These are phyloP conservation scores for Drosophila nigrodunni DNA, from an alignment of 1,140 invertebrate species.

Conservation along the genomic window DNA sequence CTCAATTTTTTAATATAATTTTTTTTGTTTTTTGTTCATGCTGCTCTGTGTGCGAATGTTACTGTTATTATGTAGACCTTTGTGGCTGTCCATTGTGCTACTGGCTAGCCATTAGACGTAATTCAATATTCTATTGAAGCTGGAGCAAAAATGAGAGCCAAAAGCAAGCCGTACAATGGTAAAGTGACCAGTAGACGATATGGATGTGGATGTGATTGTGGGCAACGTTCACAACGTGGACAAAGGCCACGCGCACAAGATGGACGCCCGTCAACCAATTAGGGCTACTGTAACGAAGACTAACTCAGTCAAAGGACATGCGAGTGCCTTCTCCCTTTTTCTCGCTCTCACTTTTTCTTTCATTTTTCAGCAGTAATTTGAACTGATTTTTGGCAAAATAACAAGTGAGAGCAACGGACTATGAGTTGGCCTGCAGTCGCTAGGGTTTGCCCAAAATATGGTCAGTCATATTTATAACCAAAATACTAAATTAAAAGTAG, in stretches of 20 bases:
- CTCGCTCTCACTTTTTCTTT: slow-evolving; percentile 23
- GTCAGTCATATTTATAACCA: no score
- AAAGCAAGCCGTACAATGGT: slow-evolving; percentile 14
- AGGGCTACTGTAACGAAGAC: slow-evolving; percentile 53
- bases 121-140: slow-evolving; percentile 77
- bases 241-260: slow-evolving; percentile 29
- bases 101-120: slow-evolving; percentile 67
- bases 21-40: slow-evolving; percentile 8
- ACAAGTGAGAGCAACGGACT: no score
- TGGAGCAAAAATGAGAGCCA: slow-evolving; percentile 21
- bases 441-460: no score
- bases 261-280: slow-evolving; percentile 49
- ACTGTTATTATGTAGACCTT: slow-evolving; percentile 48
- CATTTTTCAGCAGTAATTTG: slow-evolving; percentile 58
- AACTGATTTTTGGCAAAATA: slow-evolving; percentile 46
- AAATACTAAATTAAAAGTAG: no score
- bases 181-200: slow-evolving; percentile 23
- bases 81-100: slow-evolving; percentile 50
- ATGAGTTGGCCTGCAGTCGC: no score
- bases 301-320: slow-evolving; percentile 42
- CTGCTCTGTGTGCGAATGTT: slow-evolving; percentile 6
- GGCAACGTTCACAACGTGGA: slow-evolving; percentile 14
- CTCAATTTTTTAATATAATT: slow-evolving; percentile 53
- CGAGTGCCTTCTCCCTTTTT: slow-evolving; percentile 14
- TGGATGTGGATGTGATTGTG: neutral